These are phyloP conservation scores for Tetraneura akinire DNA, from an alignment of 1,140 invertebrate genomes.

Conservation along the genomic window DNA sequence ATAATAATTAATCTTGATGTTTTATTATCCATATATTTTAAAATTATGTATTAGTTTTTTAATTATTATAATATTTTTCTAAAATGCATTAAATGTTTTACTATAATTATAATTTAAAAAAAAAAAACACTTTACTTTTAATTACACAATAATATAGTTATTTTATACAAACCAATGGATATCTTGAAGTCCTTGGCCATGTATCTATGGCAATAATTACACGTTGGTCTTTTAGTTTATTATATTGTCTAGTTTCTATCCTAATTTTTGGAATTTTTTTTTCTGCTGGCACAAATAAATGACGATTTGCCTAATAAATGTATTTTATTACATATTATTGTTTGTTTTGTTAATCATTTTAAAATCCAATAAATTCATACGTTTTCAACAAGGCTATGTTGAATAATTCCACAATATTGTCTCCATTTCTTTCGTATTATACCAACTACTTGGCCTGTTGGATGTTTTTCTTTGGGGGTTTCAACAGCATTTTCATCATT, in stretches of 20 bases:
- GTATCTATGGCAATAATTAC: slow-evolving; percentile 91
- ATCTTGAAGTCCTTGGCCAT: slow-evolving; percentile 85
- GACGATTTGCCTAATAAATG: slow-evolving; percentile 67
- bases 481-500: slow-evolving; percentile 64
- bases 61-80: no score
- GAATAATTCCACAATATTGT: slow-evolving; percentile 93
- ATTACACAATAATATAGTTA: no score
- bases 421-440: slow-evolving; percentile 90
- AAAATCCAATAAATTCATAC: no score
- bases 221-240: slow-evolving; percentile 76
- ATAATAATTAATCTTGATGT: no score
- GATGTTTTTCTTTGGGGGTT: slow-evolving; percentile 63
- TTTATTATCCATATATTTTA: no score
- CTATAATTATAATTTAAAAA: no score
- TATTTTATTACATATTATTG: background rate
- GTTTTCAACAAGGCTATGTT: slow-evolving; percentile 75
- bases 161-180: slow-evolving; percentile 56
- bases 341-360: background rate
- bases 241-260: slow-evolving; percentile 88
- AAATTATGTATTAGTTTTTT: no score
- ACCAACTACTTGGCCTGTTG: slow-evolving; percentile 85
- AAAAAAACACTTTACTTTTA: no score
- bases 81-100: no score
- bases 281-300: slow-evolving; percentile 89
- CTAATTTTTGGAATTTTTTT: slow-evolving; percentile 86